Base-by-base conservation (phyloP, 1,140 invertebrate species). In the Zaprionus inermis region DNA sequence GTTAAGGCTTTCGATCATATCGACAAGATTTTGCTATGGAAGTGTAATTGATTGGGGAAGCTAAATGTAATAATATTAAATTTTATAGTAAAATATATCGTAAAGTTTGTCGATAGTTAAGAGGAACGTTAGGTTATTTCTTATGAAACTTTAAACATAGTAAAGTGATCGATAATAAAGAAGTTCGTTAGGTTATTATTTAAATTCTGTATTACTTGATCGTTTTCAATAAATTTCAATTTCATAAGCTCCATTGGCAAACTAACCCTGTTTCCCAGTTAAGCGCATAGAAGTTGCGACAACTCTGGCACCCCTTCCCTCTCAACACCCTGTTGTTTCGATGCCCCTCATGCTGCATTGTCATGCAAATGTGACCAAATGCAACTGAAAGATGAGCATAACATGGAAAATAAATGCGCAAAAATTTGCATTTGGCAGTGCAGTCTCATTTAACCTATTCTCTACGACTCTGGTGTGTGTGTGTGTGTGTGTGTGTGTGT, bases 381-480 rank as follows among this genome's bases (percentile, higher is more conserved):
- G 32, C 44, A 66, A 32, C 34, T 20, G 52, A 44, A 16, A 44
- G 51, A 28, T 28, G 24, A 28, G 20, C 51, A 28, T 24, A 28
- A 28, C 3, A n/a, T 28, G 9, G 11, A 7, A n/a, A 18, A 34
- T n/a, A 69, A 61, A 52, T 61, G 57, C 36, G 41, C 34, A 34
- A 64, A 74, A 63, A 67, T 69, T 69, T 73, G 58, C 58, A 74
- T 74, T 38, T 41, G 30, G 6, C 10, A 65, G 52, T 57, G 65
- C 56, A 55, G 1, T 30, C 32, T 38, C 65, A 68, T 56, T 74
- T 52, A 66, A 58, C 16, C 38, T 75, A 61, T 63, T 56, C 51
- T 61, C 34, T 41, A 14, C 12, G 32, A 58, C 16, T 55, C n/a
- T 1, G 10, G 4, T 10, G 52, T 30, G 6, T 12, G 16, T 49